Conservation (phyloP, 2,797 vertebrate genomes). For the Scyliorhinus canicula region DNA sequence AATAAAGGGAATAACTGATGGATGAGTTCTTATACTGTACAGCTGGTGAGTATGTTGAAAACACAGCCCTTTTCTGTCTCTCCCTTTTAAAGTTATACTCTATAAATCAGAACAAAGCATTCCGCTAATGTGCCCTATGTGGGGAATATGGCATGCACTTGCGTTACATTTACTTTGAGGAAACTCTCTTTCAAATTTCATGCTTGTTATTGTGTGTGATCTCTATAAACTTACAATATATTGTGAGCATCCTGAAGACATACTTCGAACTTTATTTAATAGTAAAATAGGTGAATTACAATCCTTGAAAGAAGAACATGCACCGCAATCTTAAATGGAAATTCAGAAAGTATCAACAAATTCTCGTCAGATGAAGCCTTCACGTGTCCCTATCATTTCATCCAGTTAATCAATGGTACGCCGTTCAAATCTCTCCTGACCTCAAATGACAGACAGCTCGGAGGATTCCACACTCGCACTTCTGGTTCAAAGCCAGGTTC, state of each 20-base stretch:
- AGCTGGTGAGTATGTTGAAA: constrained; percentile 8
- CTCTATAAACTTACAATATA: neutral
- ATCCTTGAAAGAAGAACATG: neutral
- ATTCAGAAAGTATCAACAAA: neutral
- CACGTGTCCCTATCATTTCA: neutral
- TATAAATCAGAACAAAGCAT: constrained; percentile 14
- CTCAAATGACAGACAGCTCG: neutral
- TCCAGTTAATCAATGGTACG: neutral
- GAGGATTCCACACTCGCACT: neutral
- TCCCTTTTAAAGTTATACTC: neutral
- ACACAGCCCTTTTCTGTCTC: neutral
- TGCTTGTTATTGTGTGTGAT: neutral
- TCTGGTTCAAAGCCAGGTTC: neutral
- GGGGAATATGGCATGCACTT: neutral
- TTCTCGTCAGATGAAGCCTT: neutral
- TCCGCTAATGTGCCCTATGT: neutral
- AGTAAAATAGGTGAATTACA: neutral
- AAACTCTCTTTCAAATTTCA: neutral
- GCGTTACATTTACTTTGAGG: no score
- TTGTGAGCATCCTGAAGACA: neutral
- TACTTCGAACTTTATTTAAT: neutral
- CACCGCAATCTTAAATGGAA: neutral
- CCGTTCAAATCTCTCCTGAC: neutral
- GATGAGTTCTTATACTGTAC: neutral
- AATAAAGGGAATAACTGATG: neutral